These are phyloP conservation scores for Catostylus mosaicus DNA, from an alignment of 30 jellyfish, hydroid and myxozoan species.

Conservation along the genomic window DNA sequence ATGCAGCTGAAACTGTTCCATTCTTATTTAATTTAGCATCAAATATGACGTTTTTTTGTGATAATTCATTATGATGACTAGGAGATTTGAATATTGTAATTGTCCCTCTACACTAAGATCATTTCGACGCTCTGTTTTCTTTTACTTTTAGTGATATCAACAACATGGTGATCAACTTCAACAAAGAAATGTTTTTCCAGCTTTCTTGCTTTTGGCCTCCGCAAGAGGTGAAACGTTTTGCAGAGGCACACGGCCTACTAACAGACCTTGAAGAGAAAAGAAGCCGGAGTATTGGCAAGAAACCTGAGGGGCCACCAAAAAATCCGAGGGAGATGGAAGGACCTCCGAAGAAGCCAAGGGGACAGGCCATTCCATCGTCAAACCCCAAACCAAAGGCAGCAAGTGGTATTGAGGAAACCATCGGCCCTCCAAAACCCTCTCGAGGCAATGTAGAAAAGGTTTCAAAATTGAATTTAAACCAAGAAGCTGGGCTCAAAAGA, in stretches of 20 bases:
- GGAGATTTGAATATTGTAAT: no score
- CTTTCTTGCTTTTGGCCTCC: conserved; percentile 79
- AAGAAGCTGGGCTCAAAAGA: neutral
- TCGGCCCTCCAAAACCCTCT: conserved; percentile 38
- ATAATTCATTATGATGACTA: no score
- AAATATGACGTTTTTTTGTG: no score
- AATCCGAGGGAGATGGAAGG: neutral
- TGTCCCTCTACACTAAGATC: no score
- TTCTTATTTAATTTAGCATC: no score
- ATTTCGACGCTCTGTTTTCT: neutral
- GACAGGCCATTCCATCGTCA: neutral
- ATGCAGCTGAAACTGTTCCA: no score
- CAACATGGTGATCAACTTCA: conserved; percentile 55
- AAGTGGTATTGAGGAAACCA: neutral
- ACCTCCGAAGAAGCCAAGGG: conserved; percentile 28
- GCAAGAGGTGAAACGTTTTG: conserved; percentile 51
- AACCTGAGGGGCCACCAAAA: conserved; percentile 31
- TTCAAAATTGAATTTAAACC: conserved; percentile 1
- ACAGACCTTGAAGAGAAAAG: conserved; percentile 40
- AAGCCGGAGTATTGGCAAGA: conserved; percentile 32
- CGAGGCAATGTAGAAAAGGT: conserved; percentile 22
- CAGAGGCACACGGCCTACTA: conserved; percentile 41
- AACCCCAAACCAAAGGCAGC: conserved; percentile 15
- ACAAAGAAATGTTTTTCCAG: conserved; percentile 77
- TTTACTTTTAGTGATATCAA: conserved; percentile 29